Percentiles rank a stretch among this genome's conserved stretches.
phyloP scores from a whole-genome alignment of 2,113 vertebrate species.

The Esox niger region DNA sequence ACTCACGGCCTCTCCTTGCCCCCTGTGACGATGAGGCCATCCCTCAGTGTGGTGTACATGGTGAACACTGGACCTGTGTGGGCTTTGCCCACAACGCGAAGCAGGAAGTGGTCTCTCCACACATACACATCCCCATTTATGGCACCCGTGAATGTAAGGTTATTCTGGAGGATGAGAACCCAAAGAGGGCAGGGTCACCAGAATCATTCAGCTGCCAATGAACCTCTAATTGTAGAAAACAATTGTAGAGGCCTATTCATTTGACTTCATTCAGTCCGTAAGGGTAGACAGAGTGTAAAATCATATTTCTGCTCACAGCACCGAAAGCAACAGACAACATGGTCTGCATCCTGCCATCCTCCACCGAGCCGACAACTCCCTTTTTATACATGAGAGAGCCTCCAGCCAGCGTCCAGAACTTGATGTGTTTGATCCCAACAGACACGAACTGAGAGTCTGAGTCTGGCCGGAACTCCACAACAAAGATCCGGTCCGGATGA shows the following conservation, averaged over 20 bases:
- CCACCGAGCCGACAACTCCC: conserved; percentile 87
- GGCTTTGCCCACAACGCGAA: conserved; percentile 92
- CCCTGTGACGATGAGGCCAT: conserved; percentile 94
- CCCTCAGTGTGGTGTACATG: conserved; percentile 96
- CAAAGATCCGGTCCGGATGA: conserved; percentile 91
- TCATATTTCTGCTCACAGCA: conserved; percentile 81
- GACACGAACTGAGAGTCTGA: conserved; percentile 97
- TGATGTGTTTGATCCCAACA: conserved; percentile 95
- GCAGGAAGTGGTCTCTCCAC: conserved; percentile 92
- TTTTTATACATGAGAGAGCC: conserved; percentile 93
- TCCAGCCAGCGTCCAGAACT: conserved; percentile 97
- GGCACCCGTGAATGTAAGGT: conserved; percentile 93
- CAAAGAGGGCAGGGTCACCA: background rate
- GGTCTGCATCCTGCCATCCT: conserved; percentile 93
- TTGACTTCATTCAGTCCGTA: no score
- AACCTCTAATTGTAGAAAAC: background rate
- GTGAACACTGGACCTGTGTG: conserved; percentile 94
- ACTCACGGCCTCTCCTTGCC: conserved; percentile 97
- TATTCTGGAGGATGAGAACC: conserved; percentile 75
- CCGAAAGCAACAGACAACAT: conserved; percentile 98
- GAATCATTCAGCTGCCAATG: background rate
- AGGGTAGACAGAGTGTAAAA: no score
- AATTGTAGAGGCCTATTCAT: background rate
- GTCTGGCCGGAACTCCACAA: conserved; percentile 94
- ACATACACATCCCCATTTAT: conserved; percentile 95